phyloP scores from a whole-genome alignment of 2,888 invertebrate genomes.

The Entomobrya proxima region DNA sequence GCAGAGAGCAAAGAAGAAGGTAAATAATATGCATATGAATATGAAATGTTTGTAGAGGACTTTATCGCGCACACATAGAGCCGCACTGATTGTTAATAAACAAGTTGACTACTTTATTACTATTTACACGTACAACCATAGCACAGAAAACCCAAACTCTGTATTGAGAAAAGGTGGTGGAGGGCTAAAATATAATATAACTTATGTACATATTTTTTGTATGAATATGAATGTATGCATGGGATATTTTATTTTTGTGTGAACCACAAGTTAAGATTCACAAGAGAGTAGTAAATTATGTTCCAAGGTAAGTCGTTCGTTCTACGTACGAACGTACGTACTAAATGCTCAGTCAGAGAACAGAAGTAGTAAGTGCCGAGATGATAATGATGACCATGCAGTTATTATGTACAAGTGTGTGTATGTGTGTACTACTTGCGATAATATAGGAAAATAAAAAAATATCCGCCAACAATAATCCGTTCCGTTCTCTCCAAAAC shows the following conservation, averaged over 20 bases:
- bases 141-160: neutral
- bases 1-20: too few relatives aligned
- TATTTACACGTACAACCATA: conserved; percentile 17
- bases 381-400: too few relatives aligned
- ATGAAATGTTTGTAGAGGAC: too few relatives aligned
- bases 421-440: too few relatives aligned
- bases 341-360: too few relatives aligned
- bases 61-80: neutral
- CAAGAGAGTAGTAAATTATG: conserved; percentile 8
- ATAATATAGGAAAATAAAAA: too few relatives aligned
- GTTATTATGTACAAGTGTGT: too few relatives aligned
- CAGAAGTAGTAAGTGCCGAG: too few relatives aligned
- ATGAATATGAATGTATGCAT: neutral
- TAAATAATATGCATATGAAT: too few relatives aligned
- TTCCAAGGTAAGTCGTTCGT: conserved; percentile 34
- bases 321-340: too few relatives aligned
- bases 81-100: conserved; percentile 22
- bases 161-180: neutral
- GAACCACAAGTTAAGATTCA: neutral
- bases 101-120: conserved; percentile 40
- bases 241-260: neutral
- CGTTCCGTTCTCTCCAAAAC: neutral
- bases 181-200: neutral
- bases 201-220: neutral
- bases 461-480: too few relatives aligned